Percentiles rank a stretch among this genome's conserved stretches.
These are phyloP conservation scores for Brachionus sp. DNA, from an alignment of 1,140 invertebrate genomes.

Conservation along the genomic window DNA sequence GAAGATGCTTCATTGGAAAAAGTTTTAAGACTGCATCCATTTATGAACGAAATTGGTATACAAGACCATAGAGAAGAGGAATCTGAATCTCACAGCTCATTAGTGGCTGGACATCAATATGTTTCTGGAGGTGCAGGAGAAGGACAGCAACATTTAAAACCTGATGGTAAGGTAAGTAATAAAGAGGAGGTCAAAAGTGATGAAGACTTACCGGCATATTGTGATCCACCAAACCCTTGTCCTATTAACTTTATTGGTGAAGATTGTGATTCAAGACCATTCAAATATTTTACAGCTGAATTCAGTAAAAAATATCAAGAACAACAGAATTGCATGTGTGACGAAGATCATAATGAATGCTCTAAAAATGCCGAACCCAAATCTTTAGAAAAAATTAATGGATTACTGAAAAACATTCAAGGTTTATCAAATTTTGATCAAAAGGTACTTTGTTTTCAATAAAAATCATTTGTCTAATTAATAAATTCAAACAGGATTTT, in stretches of 20 bases:
- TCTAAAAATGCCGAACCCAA: neutral
- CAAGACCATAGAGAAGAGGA: neutral
- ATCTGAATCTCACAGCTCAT: constrained; percentile 11
- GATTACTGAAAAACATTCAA: neutral
- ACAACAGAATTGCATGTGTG: constrained; percentile 91
- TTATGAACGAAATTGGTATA: neutral
- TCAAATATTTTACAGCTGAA: constrained; percentile 67
- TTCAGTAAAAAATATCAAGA: constrained; percentile 91
- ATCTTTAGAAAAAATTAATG: neutral
- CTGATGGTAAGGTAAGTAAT: constrained; percentile 65
- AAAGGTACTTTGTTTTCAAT: neutral
- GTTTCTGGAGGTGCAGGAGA: constrained; percentile 68
- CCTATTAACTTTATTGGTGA: constrained; percentile 67
- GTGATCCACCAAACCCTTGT: constrained; percentile 97
- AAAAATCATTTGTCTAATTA: neutral
- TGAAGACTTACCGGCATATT: constrained; percentile 88
- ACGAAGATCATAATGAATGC: constrained; percentile 73
- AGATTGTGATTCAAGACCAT: constrained; percentile 43
- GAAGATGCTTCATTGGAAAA: neutral
- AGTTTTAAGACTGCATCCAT: neutral
- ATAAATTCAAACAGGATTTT: neutral
- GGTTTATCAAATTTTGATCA: neutral
- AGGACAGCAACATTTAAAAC: constrained; percentile 68
- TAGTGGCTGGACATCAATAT: constrained; percentile 34
- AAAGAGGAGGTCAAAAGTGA: constrained; percentile 76